phyloP scores from a whole-genome alignment of 1,140 invertebrate species.

The Ericerus pela region DNA sequence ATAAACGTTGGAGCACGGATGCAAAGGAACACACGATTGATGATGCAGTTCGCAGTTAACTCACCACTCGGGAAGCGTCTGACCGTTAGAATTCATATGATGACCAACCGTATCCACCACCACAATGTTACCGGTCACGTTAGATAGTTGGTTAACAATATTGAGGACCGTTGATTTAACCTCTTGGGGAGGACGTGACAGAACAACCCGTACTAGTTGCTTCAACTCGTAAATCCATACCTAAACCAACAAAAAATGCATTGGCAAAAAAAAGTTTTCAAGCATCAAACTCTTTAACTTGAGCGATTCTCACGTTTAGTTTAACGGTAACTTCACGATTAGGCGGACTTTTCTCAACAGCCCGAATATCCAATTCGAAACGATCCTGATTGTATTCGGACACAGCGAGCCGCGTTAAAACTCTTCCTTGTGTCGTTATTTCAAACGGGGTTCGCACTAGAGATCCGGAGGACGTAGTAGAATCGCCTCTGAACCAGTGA shows the following conservation, averaged over 20 bases:
- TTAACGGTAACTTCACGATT: constrained; percentile 55
- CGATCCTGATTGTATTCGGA: constrained; percentile 74
- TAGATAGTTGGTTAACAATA: constrained; percentile 51
- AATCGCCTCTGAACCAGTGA: constrained; percentile 61
- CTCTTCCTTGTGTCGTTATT: constrained; percentile 49
- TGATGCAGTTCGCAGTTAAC: constrained; percentile 10
- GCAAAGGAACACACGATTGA: background rate
- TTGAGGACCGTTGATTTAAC: constrained; percentile 51
- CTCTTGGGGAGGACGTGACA: constrained; percentile 56
- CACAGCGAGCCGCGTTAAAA: constrained; percentile 62
- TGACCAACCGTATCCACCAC: constrained; percentile 64
- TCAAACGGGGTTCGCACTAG: constrained; percentile 78
- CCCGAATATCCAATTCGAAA: constrained; percentile 67
- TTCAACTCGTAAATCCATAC: constrained; percentile 70
- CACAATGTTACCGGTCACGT: constrained; percentile 56
- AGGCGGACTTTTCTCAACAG: constrained; percentile 63
- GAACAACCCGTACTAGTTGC: constrained; percentile 60
- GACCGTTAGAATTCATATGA: constrained; percentile 50
- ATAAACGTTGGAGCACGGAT: too few species aligned
- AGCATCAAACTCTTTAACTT: background rate
- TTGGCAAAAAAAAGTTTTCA: background rate
- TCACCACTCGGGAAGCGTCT: constrained; percentile 50
- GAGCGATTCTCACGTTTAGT: constrained; percentile 51
- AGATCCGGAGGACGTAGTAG: constrained; percentile 58
- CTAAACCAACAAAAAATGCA: constrained; percentile 32